These are phyloP conservation scores for Sciurus vulgaris DNA, from an alignment of 2,797 vertebrate species.

Conservation along the genomic window DNA sequence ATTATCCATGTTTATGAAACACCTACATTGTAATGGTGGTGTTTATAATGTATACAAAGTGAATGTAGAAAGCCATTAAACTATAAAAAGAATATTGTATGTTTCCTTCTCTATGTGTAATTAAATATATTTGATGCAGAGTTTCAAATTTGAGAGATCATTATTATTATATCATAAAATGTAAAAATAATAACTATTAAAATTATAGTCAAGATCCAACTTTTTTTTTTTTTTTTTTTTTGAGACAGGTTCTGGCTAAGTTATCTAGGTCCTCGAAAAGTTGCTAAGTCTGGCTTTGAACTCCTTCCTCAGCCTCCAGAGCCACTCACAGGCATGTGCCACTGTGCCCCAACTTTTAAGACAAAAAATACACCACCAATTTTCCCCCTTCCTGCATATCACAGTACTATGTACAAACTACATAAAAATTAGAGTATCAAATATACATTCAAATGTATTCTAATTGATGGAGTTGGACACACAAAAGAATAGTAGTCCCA, in stretches of 20 bases:
- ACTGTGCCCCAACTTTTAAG: neutral
- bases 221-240: no score
- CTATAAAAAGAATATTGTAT: neutral
- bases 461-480: neutral
- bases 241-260: no score
- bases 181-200: neutral
- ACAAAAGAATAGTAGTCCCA: neutral
- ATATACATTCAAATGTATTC: neutral
- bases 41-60: constrained; percentile 27
- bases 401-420: neutral
- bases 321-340: no score
- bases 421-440: neutral
- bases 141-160: constrained; percentile 37
- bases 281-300: no score
- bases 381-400: neutral
- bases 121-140: constrained; percentile 27
- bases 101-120: neutral
- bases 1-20: constrained; percentile 16
- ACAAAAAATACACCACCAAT: neutral
- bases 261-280: no score
- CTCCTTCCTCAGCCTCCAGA: no score
- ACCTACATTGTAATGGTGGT: neutral
- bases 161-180: neutral
- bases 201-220: neutral
- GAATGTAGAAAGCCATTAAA: constrained; percentile 1